These are phyloP conservation scores for Rhagoletis pomonella DNA, from an alignment of 1,140 invertebrate species.

Conservation along the genomic window DNA sequence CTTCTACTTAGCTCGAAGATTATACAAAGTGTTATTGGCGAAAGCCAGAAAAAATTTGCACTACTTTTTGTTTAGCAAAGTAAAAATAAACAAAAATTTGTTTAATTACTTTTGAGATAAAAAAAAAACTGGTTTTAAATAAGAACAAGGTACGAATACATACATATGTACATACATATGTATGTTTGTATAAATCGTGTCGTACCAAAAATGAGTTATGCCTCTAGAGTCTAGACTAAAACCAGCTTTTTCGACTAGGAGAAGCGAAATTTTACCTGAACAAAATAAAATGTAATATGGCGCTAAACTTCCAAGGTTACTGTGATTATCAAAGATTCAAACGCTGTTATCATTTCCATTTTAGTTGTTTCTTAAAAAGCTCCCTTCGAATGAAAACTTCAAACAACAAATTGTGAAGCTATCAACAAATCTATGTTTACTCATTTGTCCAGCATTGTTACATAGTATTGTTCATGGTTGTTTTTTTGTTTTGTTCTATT, in stretches of 20 bases:
- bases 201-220: not conserved
- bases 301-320: constrained; percentile 11
- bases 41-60: not conserved
- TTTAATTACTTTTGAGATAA: not conserved
- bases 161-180: not conserved
- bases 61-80: not conserved
- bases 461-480: not conserved
- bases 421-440: not conserved
- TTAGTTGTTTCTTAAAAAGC: not conserved
- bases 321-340: not conserved
- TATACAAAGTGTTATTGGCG: not conserved
- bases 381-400: no score
- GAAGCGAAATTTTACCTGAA: not conserved
- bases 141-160: not conserved
- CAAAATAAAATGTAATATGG: not conserved
- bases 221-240: not conserved
- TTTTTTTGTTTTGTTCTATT: no score
- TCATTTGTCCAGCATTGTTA: not conserved
- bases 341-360: not conserved
- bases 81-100: not conserved
- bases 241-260: not conserved
- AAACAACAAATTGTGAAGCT: not conserved
- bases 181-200: not conserved
- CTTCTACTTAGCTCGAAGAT: not conserved
- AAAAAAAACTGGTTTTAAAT: not conserved